A percentile compares a stretch with the other conserved stretches of the same genome.
These are phyloP conservation scores for Chanos chanos DNA, from an alignment of 2,797 vertebrate genomes.

Conservation along the genomic window DNA sequence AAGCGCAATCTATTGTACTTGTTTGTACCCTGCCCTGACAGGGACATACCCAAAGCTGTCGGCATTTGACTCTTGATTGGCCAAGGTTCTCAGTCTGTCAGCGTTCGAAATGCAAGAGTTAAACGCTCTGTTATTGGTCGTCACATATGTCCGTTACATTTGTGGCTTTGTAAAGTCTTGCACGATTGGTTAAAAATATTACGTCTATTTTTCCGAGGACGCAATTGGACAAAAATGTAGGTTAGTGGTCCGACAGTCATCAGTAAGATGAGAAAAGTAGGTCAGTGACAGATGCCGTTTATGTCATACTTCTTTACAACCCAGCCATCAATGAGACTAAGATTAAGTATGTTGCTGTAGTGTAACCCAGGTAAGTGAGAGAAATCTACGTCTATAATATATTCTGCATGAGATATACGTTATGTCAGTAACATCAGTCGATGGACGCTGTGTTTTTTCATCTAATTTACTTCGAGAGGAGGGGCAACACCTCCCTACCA, in stretches of 20 bases:
- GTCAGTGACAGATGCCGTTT: constrained; percentile 90
- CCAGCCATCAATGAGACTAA: constrained; percentile 13
- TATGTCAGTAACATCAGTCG: not conserved
- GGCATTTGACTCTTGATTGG: too few relatives aligned
- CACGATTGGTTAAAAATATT: constrained; percentile 66
- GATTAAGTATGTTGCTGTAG: constrained; percentile 22
- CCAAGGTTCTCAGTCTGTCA: too few relatives aligned
- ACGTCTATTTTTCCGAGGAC: constrained; percentile 49
- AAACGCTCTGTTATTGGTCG: too few relatives aligned
- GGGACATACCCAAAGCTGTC: too few relatives aligned
- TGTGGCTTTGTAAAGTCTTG: too few relatives aligned
- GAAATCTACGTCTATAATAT: not conserved
- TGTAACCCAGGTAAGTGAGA: constrained; percentile 31
- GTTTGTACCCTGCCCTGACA: too few relatives aligned
- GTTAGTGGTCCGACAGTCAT: constrained; percentile 98
- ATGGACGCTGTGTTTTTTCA: not conserved
- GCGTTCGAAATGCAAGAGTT: too few relatives aligned
- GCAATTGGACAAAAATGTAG: constrained; percentile 93
- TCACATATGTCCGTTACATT: too few relatives aligned
- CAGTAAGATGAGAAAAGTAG: constrained; percentile 93
- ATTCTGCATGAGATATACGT: not conserved
- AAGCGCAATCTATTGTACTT: too few relatives aligned
- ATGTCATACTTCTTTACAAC: constrained; percentile 68
- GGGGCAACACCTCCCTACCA: constrained; percentile 34
- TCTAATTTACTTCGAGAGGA: constrained; percentile 36